Base-by-base conservation (phyloP, 2,888 invertebrate genomes). In the Ennomos fuscantarius region DNA sequence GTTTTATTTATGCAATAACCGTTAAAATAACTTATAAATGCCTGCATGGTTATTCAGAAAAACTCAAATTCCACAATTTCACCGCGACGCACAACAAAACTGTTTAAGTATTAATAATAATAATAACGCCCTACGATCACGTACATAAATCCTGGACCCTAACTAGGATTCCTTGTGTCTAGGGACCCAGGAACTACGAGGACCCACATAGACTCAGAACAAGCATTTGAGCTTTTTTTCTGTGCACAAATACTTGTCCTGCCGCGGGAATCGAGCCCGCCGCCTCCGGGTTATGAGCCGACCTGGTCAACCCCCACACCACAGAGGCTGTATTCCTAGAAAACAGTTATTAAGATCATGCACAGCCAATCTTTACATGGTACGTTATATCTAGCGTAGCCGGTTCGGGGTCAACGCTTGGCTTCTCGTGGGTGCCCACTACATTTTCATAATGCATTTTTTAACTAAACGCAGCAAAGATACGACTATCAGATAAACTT, bases 321-420 rank as follows among this genome's bases (percentile, higher is more conserved):
- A n/a, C n/a, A n/a, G n/a, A n/a, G n/a, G n/a, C n/a, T n/a, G n/a
- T 76, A 73, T 79, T 78, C 69, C 62, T 68, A 64, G 77, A 81
- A 82, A 81, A 73, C 76, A 78, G 79, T 82, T 84, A 84, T 86
- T 84, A 87, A 82, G 74, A 81, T 78, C 78, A 77, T 75, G 76
- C 76, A 72, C 73, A 79, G 73, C 73, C 68, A 77, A 78, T 79
- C 66, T 78, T 82, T 82, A 81, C 68, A 66, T 60, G 60, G 54
- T 57, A 65, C 73, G 74, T 76, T 74, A 45, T 77, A 70, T 69
- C 74, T 78, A 80, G 62, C 12, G 56, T 11, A 63, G 69, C 73
- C 69, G 66, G 68, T 69, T 64, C 59, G 48, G 55, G 76, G 69
- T 79, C 76, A 65, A 60, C 54, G 72, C 42, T 68, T 54, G 24